Base-by-base conservation (phyloP, 1,140 invertebrate species). In the Drosophila carrolli region DNA sequence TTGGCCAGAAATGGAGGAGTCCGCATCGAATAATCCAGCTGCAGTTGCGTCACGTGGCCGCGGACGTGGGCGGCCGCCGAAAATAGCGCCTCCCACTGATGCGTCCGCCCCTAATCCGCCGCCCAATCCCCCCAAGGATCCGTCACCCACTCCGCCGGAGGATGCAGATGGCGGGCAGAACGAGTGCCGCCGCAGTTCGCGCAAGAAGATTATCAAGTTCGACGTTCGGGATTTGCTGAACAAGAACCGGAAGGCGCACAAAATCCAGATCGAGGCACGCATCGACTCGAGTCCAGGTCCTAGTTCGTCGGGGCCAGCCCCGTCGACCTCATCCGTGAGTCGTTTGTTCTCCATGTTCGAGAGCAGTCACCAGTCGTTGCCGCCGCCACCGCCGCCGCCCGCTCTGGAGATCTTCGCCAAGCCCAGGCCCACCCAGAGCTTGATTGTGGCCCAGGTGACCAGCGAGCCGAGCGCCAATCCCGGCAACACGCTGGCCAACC, bases 141-240 rank as follows among this genome's bases (percentile, higher is more conserved):
- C 40, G 1, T 68, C 63, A 16, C 43, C 50, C 16, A 67, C 50
- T 9, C 27, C 60, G 19, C 14, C 13, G 6, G 60, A 63, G 43
- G 58, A 53, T 14, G 9, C 11, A 14, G 48, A 54, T 11, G 27
- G 23, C 32, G 53, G 50, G 3, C 46, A 38, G 0, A 63, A 5
- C 16, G 85, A 91, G 38, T 92, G 82, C 29, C 78, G 91, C 1
- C 89, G 91, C 19, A 92, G 91, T 63, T 75, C 78, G 4, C 82
- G 91, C 19, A 91, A 91, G 29, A 91, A 90, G 65, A 59, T 79
- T n/a, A 81, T 78, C n/a, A 92, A 92, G 73, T 92, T 90, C 48
- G 91, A 92, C 54, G 86, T 92, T 0, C 55, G 71, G 1, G 81
- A 92, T 61, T 57, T 92, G 58, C 53, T 92, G 0, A 91, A 90